Conservation (phyloP, 1,140 invertebrate species). For the Tyrophagus putrescentiae region DNA sequence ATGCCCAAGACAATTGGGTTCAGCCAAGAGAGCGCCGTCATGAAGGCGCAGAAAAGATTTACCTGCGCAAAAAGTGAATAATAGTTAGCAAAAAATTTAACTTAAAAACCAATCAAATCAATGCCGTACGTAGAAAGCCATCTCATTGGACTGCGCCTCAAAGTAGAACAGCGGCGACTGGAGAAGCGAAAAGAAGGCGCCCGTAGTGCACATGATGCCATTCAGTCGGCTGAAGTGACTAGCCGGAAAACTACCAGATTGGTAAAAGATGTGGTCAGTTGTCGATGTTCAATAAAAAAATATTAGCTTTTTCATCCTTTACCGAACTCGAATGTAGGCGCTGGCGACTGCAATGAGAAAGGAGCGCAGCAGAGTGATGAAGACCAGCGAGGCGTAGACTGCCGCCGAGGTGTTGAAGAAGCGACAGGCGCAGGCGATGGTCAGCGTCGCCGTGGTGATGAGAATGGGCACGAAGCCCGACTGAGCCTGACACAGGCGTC, state of each 20-base stretch:
- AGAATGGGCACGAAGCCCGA: constrained; percentile 27
- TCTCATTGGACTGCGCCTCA: neutral
- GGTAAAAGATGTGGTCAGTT: too few relatives aligned
- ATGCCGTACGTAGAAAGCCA: neutral
- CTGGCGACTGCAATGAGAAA: constrained; percentile 27
- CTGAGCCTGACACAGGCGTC: constrained; percentile 21
- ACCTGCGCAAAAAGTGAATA: neutral
- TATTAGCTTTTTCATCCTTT: too few relatives aligned
- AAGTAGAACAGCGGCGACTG: constrained; percentile 27
- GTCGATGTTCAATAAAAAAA: too few relatives aligned
- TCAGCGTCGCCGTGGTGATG: constrained; percentile 25
- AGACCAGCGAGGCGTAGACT: constrained; percentile 25
- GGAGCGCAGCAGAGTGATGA: constrained; percentile 27
- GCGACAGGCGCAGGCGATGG: constrained; percentile 21
- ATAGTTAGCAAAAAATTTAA: neutral
- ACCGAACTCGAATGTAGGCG: constrained; percentile 27
- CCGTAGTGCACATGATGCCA: constrained; percentile 27
- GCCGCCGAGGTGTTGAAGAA: constrained; percentile 25
- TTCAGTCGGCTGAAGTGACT: constrained; percentile 27
- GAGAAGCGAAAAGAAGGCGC: constrained; percentile 24
- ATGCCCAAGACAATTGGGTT: neutral
- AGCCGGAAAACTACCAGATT: constrained; percentile 22
- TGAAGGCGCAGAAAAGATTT: neutral
- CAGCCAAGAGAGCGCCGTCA: neutral
- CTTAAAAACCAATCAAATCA: neutral